These are phyloP conservation scores for Albula glossodonta DNA, from an alignment of 2,113 vertebrate species.

Conservation along the genomic window DNA sequence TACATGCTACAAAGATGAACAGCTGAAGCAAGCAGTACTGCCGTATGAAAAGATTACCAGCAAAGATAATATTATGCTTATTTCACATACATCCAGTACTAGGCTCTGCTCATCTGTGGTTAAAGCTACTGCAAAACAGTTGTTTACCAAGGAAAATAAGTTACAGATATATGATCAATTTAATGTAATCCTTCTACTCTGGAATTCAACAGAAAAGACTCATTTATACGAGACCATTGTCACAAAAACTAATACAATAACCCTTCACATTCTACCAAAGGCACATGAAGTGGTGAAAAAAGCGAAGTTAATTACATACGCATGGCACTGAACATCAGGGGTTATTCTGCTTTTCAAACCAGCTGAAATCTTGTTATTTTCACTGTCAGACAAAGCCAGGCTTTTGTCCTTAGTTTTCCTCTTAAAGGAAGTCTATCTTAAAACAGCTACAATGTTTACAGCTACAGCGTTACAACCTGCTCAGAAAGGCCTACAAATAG, in stretches of 20 bases:
- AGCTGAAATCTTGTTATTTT: neutral
- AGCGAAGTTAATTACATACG: neutral
- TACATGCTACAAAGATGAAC: neutral
- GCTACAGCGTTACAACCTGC: no score
- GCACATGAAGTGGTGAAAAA: neutral
- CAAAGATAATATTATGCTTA: neutral
- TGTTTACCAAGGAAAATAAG: no score
- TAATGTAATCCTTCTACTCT: no score
- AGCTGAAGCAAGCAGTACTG: neutral
- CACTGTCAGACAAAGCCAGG: neutral
- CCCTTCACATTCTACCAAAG: neutral
- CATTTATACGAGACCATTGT: neutral
- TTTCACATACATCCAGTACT: neutral
- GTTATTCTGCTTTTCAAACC: neutral
- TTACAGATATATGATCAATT: no score
- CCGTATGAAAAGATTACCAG: neutral
- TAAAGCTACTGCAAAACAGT: no score
- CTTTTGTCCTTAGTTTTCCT: neutral
- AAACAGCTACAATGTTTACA: neutral
- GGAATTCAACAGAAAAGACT: neutral
- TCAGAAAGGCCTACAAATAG: no score
- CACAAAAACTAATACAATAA: neutral
- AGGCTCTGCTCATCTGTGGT: no score
- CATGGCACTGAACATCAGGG: neutral
- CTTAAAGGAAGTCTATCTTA: neutral